Evolutionary conservation across 2,797 vertebrate species (phyloP), one percentile per base, ranked within the genome.

Genomic region (Spinibarbus caldwelli): DNA sequence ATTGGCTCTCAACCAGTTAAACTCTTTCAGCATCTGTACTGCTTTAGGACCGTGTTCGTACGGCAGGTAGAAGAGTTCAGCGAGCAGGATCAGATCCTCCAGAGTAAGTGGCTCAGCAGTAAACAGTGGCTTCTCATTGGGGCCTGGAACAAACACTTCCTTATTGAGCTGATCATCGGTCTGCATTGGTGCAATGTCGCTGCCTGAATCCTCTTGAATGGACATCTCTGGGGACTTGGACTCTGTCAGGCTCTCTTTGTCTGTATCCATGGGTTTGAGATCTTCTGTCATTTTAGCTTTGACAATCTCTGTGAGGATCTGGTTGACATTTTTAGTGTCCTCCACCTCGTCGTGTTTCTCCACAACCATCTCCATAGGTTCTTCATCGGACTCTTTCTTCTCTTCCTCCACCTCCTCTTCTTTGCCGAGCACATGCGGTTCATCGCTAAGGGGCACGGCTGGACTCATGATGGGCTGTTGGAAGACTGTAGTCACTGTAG

Each of bases 391-490:
- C 82, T 96, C 97, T 17, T 94, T 94, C 92, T 96, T 97, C 76
- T 96, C 91, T 0, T 94, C 87, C 14, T 96, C 91, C 4, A 96
- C 97, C 92, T 90, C 91, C 70, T 91, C 88, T 87, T 76, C 87
- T 87, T 95, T 95, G 85, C 84, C 87, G 84, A 94, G 93, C 6
- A 91, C 86, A 17, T 93, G 90, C 10, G 93, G 90, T 86, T 95
- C 95, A 23, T 95, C 89, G 79, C 90, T 90, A 49, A 94, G 91
- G 23, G 95, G 88, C 0, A 94, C 90, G 9, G 90, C 90, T 11
- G 95, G 96, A 90, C 96, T 98, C 98, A 99, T 99, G 91, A 99
- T 98, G 84, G 98, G 98, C 80, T 98, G 97, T 88, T 99, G 98
- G 93, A 99, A 99, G 90, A 99, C 97, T 0, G 98, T 97, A 26